These are phyloP conservation scores for Druon quercuslanigerum DNA, from an alignment of 1,140 invertebrate genomes.

Conservation along the genomic window DNA sequence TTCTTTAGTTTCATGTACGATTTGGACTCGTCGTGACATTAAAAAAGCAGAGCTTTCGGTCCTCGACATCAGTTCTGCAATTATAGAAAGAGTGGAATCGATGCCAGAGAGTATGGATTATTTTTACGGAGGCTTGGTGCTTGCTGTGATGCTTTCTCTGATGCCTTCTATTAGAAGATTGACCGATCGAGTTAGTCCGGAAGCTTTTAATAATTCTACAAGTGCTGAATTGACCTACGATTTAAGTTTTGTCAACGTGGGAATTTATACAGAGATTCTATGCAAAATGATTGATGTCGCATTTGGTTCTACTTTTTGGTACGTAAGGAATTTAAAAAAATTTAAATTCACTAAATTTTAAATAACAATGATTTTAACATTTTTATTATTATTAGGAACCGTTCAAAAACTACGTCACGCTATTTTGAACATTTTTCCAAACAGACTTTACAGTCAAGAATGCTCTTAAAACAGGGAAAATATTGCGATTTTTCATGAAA, in stretches of 20 bases:
- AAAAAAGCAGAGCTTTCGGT: slow-evolving; percentile 95
- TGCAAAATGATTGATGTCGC: slow-evolving; percentile 68
- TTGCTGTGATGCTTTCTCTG: slow-evolving; percentile 76
- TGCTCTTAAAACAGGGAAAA: too few species aligned
- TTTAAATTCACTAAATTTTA: not conserved
- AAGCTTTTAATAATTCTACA: slow-evolving; percentile 63
- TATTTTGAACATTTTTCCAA: too few species aligned
- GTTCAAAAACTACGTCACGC: slow-evolving; percentile 13
- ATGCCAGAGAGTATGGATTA: slow-evolving; percentile 89
- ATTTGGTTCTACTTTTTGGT: slow-evolving; percentile 72
- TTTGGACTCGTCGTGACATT: slow-evolving; percentile 92
- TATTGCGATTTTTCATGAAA: too few species aligned
- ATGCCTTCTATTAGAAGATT: slow-evolving; percentile 78
- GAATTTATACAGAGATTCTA: slow-evolving; percentile 63
- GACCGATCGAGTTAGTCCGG: slow-evolving; percentile 71
- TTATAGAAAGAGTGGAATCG: slow-evolving; percentile 91
- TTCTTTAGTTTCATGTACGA: slow-evolving; percentile 90
- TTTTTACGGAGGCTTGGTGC: slow-evolving; percentile 83
- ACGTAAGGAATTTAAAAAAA: slow-evolving; percentile 34
- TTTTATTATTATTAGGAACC: slow-evolving; percentile 20
- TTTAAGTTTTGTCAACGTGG: slow-evolving; percentile 59
- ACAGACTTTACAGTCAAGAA: too few species aligned
- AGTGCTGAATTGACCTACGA: slow-evolving; percentile 68
- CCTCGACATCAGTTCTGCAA: slow-evolving; percentile 94
- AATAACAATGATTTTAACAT: too few species aligned